Evolutionary conservation across 1,140 invertebrate genomes (phyloP).

Genomic region (Bradysia coprophila): DNA sequence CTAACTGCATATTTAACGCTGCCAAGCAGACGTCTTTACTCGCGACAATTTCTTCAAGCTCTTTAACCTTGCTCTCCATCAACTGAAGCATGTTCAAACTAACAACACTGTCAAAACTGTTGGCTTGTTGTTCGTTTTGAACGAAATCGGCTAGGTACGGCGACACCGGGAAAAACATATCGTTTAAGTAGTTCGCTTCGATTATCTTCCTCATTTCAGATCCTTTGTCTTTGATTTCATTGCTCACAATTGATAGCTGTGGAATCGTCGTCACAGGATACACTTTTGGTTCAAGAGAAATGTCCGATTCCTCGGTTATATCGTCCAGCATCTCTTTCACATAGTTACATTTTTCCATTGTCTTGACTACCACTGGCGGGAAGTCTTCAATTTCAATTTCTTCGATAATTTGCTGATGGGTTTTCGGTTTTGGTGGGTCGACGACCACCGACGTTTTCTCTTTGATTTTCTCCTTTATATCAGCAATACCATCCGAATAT

Average conservation of each 20-base stretch:
- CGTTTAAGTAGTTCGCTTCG: not conserved
- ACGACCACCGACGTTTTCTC: too few species aligned
- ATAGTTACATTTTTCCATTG: conserved; percentile 14
- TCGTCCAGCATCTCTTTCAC: conserved; percentile 20
- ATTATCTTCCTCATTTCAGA: not conserved
- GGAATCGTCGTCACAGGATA: not conserved
- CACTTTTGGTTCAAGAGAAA: not conserved
- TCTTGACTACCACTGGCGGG: conserved; percentile 21
- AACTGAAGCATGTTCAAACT: conserved; percentile 16
- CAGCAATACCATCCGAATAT: not conserved
- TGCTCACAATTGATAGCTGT: not conserved
- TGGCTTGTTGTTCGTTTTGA: not conserved
- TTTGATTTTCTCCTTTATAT: not conserved
- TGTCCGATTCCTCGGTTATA: conserved; percentile 17
- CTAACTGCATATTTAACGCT: conserved; percentile 24
- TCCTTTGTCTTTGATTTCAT: not conserved
- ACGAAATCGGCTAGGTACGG: too few species aligned
- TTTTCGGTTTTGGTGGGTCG: too few species aligned
- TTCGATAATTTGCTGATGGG: too few species aligned
- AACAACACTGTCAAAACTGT: conserved; percentile 10
- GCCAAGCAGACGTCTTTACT: conserved; percentile 24
- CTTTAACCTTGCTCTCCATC: conserved; percentile 19
- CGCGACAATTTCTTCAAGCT: conserved; percentile 22
- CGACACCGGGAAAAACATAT: too few species aligned
- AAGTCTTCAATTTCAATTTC: too few species aligned